Conservation (phyloP, 2,888 invertebrate species). For the Andrena flavipes region DNA sequence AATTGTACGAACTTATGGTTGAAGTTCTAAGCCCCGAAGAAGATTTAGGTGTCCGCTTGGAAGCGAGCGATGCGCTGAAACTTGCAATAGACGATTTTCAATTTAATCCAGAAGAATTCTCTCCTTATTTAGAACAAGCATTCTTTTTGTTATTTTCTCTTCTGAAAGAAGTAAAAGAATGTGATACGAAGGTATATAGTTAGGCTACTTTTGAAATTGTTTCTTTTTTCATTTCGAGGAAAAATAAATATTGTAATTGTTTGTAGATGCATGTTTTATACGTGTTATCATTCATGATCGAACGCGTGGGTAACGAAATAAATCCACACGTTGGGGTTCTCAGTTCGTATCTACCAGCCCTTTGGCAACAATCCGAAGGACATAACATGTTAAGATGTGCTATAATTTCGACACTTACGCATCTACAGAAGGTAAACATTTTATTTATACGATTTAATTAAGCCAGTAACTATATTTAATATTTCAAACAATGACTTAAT, state of each 20-base stretch:
- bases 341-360: slow-evolving; percentile 92
- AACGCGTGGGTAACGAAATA: slow-evolving; percentile 92
- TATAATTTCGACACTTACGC: slow-evolving; percentile 94
- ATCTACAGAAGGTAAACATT: slow-evolving; percentile 90
- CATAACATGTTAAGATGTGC: slow-evolving; percentile 97
- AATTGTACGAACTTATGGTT: slow-evolving; percentile 92
- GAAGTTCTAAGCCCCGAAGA: slow-evolving; percentile 91
- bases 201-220: background rate
- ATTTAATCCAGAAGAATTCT: slow-evolving; percentile 94
- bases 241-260: slow-evolving; percentile 44
- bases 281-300: slow-evolving; percentile 95
- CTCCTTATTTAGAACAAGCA: slow-evolving; percentile 92
- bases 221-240: slow-evolving; percentile 18
- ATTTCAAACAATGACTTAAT: slow-evolving; percentile 14
- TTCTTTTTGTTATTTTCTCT: slow-evolving; percentile 93
- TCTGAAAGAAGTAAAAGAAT: slow-evolving; percentile 94
- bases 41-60: slow-evolving; percentile 95
- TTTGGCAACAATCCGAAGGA: slow-evolving; percentile 95
- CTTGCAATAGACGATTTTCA: slow-evolving; percentile 96
- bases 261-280: slow-evolving; percentile 94
- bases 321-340: slow-evolving; percentile 90
- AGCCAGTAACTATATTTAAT: slow-evolving; percentile 7
- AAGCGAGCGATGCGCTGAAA: slow-evolving; percentile 94
- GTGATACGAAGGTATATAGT: slow-evolving; percentile 92
- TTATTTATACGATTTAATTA: background rate